A percentile compares a stretch with the other conserved stretches of the same genome.
These are phyloP conservation scores for Druon quercuslanigerum DNA, from an alignment of 1,140 invertebrate genomes.

Conservation along the genomic window DNA sequence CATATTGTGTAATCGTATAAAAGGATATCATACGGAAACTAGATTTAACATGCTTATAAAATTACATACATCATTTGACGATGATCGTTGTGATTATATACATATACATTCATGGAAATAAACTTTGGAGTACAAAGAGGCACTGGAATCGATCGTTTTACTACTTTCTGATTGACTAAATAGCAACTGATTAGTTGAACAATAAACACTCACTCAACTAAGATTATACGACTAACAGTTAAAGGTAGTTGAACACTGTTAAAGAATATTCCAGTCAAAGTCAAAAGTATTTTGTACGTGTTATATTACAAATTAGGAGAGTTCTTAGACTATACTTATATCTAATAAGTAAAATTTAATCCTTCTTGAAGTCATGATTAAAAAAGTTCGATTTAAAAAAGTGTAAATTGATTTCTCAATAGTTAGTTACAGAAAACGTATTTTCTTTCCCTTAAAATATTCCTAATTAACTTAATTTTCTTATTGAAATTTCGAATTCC, in stretches of 20 bases:
- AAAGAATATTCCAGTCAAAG: neutral
- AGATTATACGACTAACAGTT: neutral
- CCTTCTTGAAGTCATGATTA: neutral
- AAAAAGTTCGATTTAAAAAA: constrained; percentile 9
- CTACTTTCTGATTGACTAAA: constrained; percentile 16
- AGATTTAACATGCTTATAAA: constrained; percentile 9
- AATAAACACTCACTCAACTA: no score
- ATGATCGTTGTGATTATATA: constrained; percentile 5
- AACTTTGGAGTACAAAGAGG: constrained; percentile 28
- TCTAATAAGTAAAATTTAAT: neutral
- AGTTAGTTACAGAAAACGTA: constrained; percentile 20
- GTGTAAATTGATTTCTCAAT: neutral
- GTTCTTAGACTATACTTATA: no score
- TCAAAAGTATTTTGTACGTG: constrained; percentile 3
- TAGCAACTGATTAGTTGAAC: no score
- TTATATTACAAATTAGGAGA: no score
- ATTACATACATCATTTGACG: constrained; percentile 14
- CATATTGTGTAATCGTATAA: constrained; percentile 30
- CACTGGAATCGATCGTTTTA: constrained; percentile 19
- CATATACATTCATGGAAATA: constrained; percentile 19
- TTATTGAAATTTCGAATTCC: constrained; percentile 12
- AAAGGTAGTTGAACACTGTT: constrained; percentile 14
- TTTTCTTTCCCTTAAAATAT: neutral
- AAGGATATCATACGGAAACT: constrained; percentile 1
- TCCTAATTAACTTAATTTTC: constrained; percentile 1